Conservation (phyloP, 1,140 invertebrate genomes). For the Drosophila gunungcola region DNA sequence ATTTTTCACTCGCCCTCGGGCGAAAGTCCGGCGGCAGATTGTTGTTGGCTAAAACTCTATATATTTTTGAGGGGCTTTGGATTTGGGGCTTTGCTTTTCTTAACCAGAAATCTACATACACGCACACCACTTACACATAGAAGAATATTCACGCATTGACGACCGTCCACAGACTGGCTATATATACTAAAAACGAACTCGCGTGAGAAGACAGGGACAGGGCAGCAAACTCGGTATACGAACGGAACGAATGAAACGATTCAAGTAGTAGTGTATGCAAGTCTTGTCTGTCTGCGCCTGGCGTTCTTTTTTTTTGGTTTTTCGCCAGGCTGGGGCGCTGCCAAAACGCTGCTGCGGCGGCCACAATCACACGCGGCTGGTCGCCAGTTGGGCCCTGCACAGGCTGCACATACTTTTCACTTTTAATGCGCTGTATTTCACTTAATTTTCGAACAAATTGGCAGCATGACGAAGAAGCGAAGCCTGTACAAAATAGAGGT, state of each 20-base stretch:
- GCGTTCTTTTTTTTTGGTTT: slow-evolving; percentile 34
- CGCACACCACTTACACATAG: slow-evolving; percentile 77
- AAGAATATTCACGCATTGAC: slow-evolving; percentile 79
- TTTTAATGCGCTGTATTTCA: slow-evolving; percentile 66
- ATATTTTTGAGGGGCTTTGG: slow-evolving; percentile 42
- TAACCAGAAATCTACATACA: slow-evolving; percentile 57
- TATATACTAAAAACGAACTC: slow-evolving; percentile 79
- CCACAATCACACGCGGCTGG: slow-evolving; percentile 52
- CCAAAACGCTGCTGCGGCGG: slow-evolving; percentile 30
- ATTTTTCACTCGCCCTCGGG: slow-evolving; percentile 53
- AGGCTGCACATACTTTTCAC: slow-evolving; percentile 63
- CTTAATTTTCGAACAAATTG: slow-evolving; percentile 71
- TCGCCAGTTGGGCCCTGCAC: slow-evolving; percentile 52
- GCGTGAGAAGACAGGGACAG: slow-evolving; percentile 64
- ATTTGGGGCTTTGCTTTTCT: slow-evolving; percentile 36
- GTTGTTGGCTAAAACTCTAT: slow-evolving; percentile 21
- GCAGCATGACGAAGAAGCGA: slow-evolving; percentile 69
- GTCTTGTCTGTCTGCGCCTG: slow-evolving; percentile 58
- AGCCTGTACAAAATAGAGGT: slow-evolving; percentile 54
- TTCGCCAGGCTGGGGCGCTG: slow-evolving; percentile 39
- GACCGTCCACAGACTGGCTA: slow-evolving; percentile 78
- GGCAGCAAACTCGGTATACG: slow-evolving; percentile 66
- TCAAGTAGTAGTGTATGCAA: slow-evolving; percentile 66
- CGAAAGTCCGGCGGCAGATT: slow-evolving; percentile 53
- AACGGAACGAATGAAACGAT: slow-evolving; percentile 52